Conservation (phyloP, 2,888 invertebrate genomes). For the Neoscelio sp. region DNA sequence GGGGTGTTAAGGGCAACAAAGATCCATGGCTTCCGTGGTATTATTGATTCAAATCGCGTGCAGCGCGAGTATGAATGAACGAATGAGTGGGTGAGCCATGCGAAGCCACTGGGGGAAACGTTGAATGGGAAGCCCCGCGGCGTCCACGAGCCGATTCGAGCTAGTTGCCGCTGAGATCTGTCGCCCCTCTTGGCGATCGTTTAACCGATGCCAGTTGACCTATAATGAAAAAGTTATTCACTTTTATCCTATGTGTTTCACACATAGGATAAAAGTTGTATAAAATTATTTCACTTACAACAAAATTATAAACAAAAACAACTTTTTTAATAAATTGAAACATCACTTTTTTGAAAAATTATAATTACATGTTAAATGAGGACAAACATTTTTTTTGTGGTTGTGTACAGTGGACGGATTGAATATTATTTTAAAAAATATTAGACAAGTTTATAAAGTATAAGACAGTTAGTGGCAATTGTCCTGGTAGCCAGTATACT, state of each 20-base stretch:
- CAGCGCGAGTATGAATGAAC: constrained; percentile 81
- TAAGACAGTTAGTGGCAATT: too few relatives aligned
- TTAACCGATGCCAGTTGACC: constrained; percentile 54
- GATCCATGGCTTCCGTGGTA: constrained; percentile 50
- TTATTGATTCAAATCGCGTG: constrained; percentile 83
- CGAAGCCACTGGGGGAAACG: constrained; percentile 76
- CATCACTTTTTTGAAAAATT: too few relatives aligned
- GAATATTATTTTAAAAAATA: too few relatives aligned
- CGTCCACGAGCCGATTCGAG: constrained; percentile 73
- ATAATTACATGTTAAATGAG: too few relatives aligned
- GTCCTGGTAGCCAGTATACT: too few relatives aligned
- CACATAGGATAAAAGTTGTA: too few relatives aligned
- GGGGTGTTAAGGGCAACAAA: constrained; percentile 19
- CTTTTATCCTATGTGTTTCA: constrained; percentile 12
- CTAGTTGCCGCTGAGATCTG: constrained; percentile 47
- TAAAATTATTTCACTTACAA: too few relatives aligned
- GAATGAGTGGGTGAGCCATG: constrained; percentile 80
- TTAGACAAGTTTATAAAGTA: too few relatives aligned
- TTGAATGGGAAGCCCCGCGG: constrained; percentile 80
- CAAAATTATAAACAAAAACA: too few relatives aligned
- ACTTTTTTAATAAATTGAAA: too few relatives aligned
- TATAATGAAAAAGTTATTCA: constrained; percentile 47
- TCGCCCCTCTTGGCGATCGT: constrained; percentile 55
- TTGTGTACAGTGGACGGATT: too few relatives aligned
- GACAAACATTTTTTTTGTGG: too few relatives aligned